Conservation (phyloP, 2,113 vertebrate species). For the Varanus komodoensis region DNA sequence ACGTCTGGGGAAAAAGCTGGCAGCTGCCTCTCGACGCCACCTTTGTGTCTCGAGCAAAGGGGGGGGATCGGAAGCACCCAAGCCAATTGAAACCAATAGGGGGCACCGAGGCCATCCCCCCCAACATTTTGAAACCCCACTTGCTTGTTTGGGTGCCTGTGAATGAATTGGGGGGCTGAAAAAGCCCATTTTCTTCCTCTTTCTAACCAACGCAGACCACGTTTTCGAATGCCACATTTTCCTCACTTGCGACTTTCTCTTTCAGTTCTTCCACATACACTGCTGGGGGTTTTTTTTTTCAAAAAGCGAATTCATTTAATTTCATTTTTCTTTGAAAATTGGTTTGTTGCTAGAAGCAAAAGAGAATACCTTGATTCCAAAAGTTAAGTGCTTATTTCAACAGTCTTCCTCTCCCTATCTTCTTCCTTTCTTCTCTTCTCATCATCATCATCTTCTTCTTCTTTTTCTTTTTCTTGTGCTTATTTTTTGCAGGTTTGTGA, state of each 20-base stretch:
- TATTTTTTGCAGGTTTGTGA: constrained; percentile 88
- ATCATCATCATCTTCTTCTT: not conserved
- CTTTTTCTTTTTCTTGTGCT: constrained; percentile 48
- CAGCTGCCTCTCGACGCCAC: constrained; percentile 86
- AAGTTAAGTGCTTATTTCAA: not conserved
- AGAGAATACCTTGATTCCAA: constrained; percentile 1
- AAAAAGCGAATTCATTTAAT: not conserved
- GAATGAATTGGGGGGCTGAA: not conserved
- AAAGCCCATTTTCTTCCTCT: not conserved
- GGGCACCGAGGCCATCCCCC: constrained; percentile 12
- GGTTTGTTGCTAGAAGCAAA: constrained; percentile 34
- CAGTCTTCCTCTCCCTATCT: constrained; percentile 43
- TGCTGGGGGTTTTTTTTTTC: constrained; percentile 16
- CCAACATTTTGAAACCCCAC: not conserved
- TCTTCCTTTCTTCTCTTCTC: constrained; percentile 15
- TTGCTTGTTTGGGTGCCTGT: not conserved
- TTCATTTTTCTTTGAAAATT: constrained; percentile 44
- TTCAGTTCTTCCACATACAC: constrained; percentile 28
- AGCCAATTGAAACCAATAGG: constrained; percentile 60
- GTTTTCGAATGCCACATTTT: constrained; percentile 54
- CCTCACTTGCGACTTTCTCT: constrained; percentile 50
- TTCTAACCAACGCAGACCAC: constrained; percentile 35
- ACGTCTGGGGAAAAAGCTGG: constrained; percentile 89
- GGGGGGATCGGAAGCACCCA: constrained; percentile 56
- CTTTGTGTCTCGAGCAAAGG: constrained; percentile 89